These are phyloP conservation scores for Buathra laborator DNA, from an alignment of 2,888 invertebrate species.

Conservation along the genomic window DNA sequence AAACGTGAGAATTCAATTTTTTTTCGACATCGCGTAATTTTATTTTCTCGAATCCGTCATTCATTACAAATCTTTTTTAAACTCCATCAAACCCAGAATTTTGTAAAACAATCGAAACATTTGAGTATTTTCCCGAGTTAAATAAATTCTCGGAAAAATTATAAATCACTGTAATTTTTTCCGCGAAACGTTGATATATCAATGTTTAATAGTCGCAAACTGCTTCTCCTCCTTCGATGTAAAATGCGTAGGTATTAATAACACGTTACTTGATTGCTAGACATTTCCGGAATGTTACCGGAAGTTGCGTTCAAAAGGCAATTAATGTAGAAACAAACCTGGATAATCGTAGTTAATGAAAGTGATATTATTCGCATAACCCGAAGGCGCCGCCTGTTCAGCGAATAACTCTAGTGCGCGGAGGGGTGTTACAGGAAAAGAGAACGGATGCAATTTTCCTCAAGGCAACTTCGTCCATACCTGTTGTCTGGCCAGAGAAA, in stretches of 20 bases:
- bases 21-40: not conserved
- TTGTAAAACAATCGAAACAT: no score
- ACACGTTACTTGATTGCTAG: not conserved
- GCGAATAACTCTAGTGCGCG: not conserved
- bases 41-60: no score
- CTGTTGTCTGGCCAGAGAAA: not conserved
- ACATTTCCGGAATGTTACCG: not conserved
- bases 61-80: no score
- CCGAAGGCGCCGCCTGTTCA: not conserved
- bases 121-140: no score
- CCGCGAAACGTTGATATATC: no score
- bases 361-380: not conserved
- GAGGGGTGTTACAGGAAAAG: not conserved
- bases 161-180: no score
- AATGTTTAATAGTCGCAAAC: not conserved
- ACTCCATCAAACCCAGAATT: no score
- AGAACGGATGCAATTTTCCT: not conserved
- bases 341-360: not conserved
- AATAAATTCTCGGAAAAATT: no score
- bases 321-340: not conserved
- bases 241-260: not conserved
- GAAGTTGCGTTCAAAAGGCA: not conserved
- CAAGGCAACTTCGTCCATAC: slow-evolving; percentile 10
- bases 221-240: not conserved
- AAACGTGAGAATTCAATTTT: not conserved